Conservation (phyloP, 1,140 invertebrate genomes). For the Solen grandis region DNA sequence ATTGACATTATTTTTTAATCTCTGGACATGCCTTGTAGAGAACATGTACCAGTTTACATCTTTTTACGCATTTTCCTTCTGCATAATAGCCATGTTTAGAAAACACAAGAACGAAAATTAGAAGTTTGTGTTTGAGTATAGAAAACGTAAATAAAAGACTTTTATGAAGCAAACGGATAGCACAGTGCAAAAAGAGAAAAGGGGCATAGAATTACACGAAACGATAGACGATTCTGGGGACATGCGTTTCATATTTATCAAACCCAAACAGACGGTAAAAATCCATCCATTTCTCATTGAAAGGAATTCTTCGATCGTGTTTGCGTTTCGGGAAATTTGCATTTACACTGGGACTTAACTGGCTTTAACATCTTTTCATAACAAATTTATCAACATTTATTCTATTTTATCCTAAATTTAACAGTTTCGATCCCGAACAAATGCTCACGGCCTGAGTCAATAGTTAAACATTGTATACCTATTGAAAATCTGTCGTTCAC, state of each 20-base stretch:
- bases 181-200: neutral
- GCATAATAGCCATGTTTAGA: too few relatives aligned
- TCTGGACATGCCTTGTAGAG: too few relatives aligned
- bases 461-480: slow-evolving; percentile 16
- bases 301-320: neutral
- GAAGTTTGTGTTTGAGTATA: too few relatives aligned
- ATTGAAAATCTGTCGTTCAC: neutral
- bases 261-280: neutral
- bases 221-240: neutral
- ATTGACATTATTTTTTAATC: too few relatives aligned
- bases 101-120: too few relatives aligned
- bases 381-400: slow-evolving; percentile 39
- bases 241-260: neutral
- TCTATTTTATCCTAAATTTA: slow-evolving; percentile 34
- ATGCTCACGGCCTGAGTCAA: slow-evolving; percentile 1
- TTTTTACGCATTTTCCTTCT: too few relatives aligned
- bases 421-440: slow-evolving; percentile 36
- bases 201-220: neutral
- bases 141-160: too few relatives aligned
- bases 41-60: too few relatives aligned
- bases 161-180: neutral
- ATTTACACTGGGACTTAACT: slow-evolving; percentile 17
- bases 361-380: slow-evolving; percentile 20
- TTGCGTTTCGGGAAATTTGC: neutral
- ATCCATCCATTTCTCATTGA: neutral